These are phyloP conservation scores for Dolichallabes microphthalmus DNA, from an alignment of 2,113 vertebrate species.

Conservation along the genomic window DNA sequence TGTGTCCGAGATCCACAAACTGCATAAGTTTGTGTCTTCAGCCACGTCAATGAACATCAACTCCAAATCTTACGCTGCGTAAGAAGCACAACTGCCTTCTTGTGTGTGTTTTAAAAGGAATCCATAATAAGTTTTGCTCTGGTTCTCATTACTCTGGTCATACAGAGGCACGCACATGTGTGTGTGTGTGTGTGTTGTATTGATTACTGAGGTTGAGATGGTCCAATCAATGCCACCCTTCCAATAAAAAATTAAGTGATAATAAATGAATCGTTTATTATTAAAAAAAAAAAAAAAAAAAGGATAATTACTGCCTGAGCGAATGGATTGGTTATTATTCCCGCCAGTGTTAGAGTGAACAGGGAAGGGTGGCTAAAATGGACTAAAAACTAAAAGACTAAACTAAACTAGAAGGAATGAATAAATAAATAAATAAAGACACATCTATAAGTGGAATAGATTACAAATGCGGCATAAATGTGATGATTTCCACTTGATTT, in stretches of 20 bases:
- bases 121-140: neutral
- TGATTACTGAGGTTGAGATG: neutral
- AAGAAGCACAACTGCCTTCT: neutral
- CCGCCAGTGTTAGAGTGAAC: neutral
- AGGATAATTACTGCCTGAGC: neutral
- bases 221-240: neutral
- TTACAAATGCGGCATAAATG: neutral
- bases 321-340: neutral
- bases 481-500: too few relatives aligned
- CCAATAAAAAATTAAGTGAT: neutral
- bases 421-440: too few relatives aligned
- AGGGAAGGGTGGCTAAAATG: neutral
- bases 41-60: neutral
- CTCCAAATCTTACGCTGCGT: neutral
- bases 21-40: neutral
- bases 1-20: neutral
- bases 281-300: too few relatives aligned
- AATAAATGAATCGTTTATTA: neutral
- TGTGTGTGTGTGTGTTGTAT: neutral
- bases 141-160: neutral
- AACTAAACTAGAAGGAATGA: too few relatives aligned
- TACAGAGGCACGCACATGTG: neutral
- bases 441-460: too few relatives aligned
- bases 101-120: neutral
- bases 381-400: too few relatives aligned